These are phyloP conservation scores for Melolontha melolontha DNA, from an alignment of 2,888 invertebrate species.

Conservation along the genomic window DNA sequence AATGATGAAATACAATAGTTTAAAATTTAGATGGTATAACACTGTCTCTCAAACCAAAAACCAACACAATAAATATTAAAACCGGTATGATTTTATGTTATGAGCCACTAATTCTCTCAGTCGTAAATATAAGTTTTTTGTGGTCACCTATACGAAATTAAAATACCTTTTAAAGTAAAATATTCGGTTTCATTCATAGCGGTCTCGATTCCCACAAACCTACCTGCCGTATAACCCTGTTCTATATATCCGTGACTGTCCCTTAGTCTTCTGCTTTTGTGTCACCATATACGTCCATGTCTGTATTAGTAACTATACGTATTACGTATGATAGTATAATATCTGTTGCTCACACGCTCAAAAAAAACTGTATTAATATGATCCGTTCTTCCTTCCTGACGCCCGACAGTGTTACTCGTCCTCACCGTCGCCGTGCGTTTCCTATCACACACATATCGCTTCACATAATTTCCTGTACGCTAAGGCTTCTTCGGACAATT, in stretches of 20 bases:
- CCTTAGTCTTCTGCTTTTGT: slow-evolving; percentile 41
- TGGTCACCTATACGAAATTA: slow-evolving; percentile 55
- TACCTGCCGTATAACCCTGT: slow-evolving; percentile 21
- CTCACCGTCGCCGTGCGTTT: slow-evolving; percentile 19
- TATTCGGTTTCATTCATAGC: slow-evolving; percentile 57
- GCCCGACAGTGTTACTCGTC: too few relatives aligned
- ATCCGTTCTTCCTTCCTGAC: too few relatives aligned
- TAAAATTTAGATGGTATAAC: background rate
- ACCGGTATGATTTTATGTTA: slow-evolving; percentile 33
- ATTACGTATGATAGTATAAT: too few relatives aligned
- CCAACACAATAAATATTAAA: slow-evolving; percentile 29
- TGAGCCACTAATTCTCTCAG: slow-evolving; percentile 46
- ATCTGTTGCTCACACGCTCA: too few relatives aligned
- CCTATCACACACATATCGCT: slow-evolving; percentile 51
- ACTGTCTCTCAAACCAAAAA: slow-evolving; percentile 7
- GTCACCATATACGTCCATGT: slow-evolving; percentile 21
- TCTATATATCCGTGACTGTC: slow-evolving; percentile 26
- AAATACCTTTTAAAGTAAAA: slow-evolving; percentile 58
- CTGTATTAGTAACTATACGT: too few relatives aligned
- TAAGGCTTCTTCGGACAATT: slow-evolving; percentile 50
- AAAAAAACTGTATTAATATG: too few relatives aligned
- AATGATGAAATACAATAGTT: background rate
- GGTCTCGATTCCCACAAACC: slow-evolving; percentile 46
- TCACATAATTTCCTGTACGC: slow-evolving; percentile 50
- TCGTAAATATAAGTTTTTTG: slow-evolving; percentile 57